Base-by-base conservation (phyloP, 2,797 vertebrate genomes). In the Spinibarbus caldwelli region DNA sequence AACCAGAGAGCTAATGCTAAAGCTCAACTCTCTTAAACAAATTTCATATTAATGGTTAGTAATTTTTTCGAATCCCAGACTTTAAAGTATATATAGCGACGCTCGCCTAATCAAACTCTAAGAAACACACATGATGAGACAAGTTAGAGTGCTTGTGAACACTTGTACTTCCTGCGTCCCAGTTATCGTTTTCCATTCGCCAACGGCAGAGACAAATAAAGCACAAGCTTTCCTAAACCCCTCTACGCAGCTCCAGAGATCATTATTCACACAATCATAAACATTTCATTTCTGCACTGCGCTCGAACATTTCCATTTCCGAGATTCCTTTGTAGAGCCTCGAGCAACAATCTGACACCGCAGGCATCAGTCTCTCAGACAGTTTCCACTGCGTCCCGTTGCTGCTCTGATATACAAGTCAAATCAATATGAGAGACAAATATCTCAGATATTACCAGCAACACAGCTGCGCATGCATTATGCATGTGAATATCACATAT, bases 361-460 rank as follows among this genome's bases (percentile, higher is more conserved):
- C 59, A 54, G 19, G 26, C 59, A 84, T 84, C 82, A 77, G 45
- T 84, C 82, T 78, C 41, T 57, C 62, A 67, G 82, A 77, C 82
- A 77, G 72, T 77, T 84, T 41, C 72, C 73, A 29, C 17, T 6
- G 45, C 62, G 4, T 29, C 71, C 72, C 82, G 10, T 23, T 59
- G 34, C 72, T 47, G 31, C 41, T 43, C 70, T 49, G 47, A 77
- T 54, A 77, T 66, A 68, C 23, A 41, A 52, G 31, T 36, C 59
- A 57, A 57, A 77, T 84, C 34, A 23, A 70, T 66, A 52, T 3
- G 17, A 64, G 54, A 83, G 26, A 83, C 81, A 73, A 73, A 77
- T 77, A 68, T 68, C 72, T 83, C 3, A 23, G 31, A 77, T 68
- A 10, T 31, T 6, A 78, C 34, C 19, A 17, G n/a, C 10, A 31